Evolutionary conservation across 2,888 invertebrate species (phyloP).

Genomic region (Allolobophora icterica): DNA sequence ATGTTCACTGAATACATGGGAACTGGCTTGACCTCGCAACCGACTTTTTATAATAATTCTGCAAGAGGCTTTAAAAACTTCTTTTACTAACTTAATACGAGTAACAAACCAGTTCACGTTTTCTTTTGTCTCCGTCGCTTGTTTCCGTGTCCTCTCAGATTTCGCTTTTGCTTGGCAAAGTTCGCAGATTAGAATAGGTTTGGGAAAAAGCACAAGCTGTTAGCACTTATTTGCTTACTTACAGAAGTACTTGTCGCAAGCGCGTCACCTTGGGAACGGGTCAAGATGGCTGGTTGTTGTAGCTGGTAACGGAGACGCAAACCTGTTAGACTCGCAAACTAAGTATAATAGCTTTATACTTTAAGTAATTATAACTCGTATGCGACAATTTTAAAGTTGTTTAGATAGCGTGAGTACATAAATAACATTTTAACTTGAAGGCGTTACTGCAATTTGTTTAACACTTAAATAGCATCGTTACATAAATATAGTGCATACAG

Average conservation of each 20-base stretch:
- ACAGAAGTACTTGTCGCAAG: background rate
- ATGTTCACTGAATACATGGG: no score
- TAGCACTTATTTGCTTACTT: background rate
- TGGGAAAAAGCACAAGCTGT: background rate
- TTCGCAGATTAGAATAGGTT: no score
- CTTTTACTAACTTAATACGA: no score
- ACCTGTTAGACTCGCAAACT: background rate
- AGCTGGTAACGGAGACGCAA: background rate
- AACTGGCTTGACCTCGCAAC: no score
- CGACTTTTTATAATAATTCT: no score
- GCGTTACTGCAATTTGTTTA: background rate
- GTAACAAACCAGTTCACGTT: no score
- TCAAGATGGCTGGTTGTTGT: constrained; percentile 23
- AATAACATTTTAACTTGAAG: background rate
- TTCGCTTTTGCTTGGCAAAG: no score
- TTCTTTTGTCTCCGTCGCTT: no score
- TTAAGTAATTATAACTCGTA: background rate
- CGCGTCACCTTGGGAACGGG: constrained; percentile 9
- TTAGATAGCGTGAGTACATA: background rate
- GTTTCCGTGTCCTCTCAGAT: no score
- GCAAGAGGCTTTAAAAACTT: no score
- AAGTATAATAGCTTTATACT: background rate
- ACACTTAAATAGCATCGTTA: background rate
- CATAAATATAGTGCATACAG: background rate
- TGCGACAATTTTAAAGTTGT: background rate